Conservation (phyloP, 1,140 invertebrate species). For the Phthorimaea operculella region DNA sequence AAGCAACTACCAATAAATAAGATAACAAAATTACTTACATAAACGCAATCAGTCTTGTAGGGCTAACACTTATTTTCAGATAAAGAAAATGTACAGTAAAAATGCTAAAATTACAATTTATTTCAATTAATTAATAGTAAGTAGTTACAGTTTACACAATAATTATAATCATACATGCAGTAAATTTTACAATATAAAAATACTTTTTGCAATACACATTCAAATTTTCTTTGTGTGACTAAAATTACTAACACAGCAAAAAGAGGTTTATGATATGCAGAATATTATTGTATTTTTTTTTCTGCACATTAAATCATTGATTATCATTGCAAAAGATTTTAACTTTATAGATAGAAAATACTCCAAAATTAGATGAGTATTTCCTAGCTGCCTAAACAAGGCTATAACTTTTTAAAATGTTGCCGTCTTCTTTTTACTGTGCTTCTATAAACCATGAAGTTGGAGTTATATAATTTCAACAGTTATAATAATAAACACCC, state of each 20-base stretch:
- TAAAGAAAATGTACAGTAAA: slow-evolving; percentile 30
- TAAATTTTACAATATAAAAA: slow-evolving; percentile 63
- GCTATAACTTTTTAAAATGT: too few species aligned
- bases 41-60: slow-evolving; percentile 13
- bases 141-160: slow-evolving; percentile 38
- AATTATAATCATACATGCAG: slow-evolving; percentile 51
- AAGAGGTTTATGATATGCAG: too few species aligned
- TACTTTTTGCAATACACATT: slow-evolving; percentile 29
- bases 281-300: too few species aligned
- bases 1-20: slow-evolving; percentile 14
- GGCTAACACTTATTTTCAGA: background rate
- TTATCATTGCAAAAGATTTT: too few species aligned
- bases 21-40: slow-evolving; percentile 47
- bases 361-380: too few species aligned
- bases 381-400: too few species aligned
- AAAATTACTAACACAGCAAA: background rate
- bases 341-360: too few species aligned
- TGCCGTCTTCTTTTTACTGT: too few species aligned
- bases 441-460: too few species aligned
- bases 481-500: background rate
- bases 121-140: slow-evolving; percentile 44
- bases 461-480: too few species aligned
- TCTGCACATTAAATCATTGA: too few species aligned
- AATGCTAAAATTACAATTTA: slow-evolving; percentile 59
- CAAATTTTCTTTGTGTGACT: slow-evolving; percentile 18